phyloP scores from a whole-genome alignment of 2,113 vertebrate species.

The Sitta europaea region DNA sequence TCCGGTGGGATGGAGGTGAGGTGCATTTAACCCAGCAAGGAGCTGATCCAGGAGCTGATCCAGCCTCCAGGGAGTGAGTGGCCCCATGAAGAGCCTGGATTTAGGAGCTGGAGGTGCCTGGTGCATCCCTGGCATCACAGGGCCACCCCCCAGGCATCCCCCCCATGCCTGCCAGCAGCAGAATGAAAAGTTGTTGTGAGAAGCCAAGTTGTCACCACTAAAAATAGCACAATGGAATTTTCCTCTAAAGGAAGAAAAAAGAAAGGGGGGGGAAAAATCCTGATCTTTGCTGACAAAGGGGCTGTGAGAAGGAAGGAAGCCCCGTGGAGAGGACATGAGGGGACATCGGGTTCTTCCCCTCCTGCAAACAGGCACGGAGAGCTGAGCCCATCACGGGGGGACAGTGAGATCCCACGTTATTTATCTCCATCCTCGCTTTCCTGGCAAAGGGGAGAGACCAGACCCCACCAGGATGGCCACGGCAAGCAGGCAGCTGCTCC shows the following conservation, averaged over 20 bases:
- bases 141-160: background rate
- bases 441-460: background rate
- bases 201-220: constrained; percentile 65
- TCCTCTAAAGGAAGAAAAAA: constrained; percentile 27
- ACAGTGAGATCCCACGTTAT: background rate
- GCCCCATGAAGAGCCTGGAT: background rate
- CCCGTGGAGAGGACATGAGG: rapidly evolving
- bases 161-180: background rate
- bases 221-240: constrained; percentile 73
- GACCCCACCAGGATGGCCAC: background rate
- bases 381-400: background rate
- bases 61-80: rapidly evolving
- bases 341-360: background rate
- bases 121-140: background rate
- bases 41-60: background rate
- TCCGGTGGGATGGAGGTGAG: background rate
- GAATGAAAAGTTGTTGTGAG: constrained; percentile 54
- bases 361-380: rapidly evolving
- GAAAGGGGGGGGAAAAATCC: too few species aligned
- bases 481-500: background rate
- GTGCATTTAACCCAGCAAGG: rapidly evolving
- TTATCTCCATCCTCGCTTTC: background rate
- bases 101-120: background rate
- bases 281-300: constrained; percentile 42
- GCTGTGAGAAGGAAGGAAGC: background rate